Conservation (phyloP, 2,888 invertebrate species). For the Cerastis rubricosa region DNA sequence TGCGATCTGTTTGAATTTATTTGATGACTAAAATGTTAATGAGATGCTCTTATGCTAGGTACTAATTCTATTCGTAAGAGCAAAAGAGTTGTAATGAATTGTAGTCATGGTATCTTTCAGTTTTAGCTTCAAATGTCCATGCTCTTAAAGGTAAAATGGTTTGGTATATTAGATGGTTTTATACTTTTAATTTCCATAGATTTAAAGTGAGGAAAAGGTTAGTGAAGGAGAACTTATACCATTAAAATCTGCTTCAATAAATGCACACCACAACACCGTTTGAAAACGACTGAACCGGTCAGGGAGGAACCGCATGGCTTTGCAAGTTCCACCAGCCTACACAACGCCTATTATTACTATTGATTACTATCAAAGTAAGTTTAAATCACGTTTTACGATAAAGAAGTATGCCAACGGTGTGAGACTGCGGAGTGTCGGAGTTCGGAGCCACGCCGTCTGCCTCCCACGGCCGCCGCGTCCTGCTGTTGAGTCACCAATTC, state of each 20-base stretch:
- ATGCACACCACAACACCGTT: slow-evolving; percentile 25
- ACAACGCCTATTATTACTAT: slow-evolving; percentile 51
- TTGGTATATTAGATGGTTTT: no score
- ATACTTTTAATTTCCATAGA: no score
- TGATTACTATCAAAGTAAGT: slow-evolving; percentile 61
- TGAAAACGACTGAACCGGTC: slow-evolving; percentile 13
- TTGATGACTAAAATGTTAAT: neutral
- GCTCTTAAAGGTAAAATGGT: no score
- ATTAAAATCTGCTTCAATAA: slow-evolving; percentile 22
- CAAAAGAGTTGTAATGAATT: neutral
- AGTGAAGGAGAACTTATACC: neutral
- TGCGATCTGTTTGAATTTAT: neutral
- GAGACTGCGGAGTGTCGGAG: slow-evolving; percentile 88
- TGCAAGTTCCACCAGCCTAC: slow-evolving; percentile 17
- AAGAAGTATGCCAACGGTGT: slow-evolving; percentile 72
- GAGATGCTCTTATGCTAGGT: neutral
- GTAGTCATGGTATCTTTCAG: neutral
- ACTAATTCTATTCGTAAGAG: neutral
- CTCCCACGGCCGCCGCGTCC: slow-evolving; percentile 87
- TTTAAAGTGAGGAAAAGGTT: no score
- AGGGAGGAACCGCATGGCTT: slow-evolving; percentile 8
- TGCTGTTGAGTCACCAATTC: slow-evolving; percentile 89
- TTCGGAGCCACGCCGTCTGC: slow-evolving; percentile 86
- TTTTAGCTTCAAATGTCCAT: neutral
- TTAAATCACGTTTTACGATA: slow-evolving; percentile 70